Percentiles rank a stretch among this genome's conserved stretches.
phyloP scores from a whole-genome alignment of 2,888 invertebrate species.

The Phasia obesa region DNA sequence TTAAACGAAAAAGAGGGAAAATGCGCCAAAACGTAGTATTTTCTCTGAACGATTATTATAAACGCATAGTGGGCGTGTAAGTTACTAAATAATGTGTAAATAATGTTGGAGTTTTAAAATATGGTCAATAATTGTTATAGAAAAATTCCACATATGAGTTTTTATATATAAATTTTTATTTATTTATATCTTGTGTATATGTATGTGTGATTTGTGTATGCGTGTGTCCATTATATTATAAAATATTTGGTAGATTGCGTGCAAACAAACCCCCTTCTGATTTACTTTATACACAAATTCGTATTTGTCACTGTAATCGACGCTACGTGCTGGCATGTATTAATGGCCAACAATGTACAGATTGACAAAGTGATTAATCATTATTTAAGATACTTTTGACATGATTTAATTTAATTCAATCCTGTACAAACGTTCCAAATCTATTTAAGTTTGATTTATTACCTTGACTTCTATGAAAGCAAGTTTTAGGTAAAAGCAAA shows the following conservation, averaged over 20 bases:
- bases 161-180: too few species aligned
- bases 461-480: neutral
- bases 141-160: too few species aligned
- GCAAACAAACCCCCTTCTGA: neutral
- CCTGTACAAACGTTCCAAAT: constrained; percentile 59
- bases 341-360: constrained; percentile 71
- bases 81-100: too few species aligned
- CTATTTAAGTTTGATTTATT: constrained; percentile 65
- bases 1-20: too few species aligned
- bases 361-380: constrained; percentile 73
- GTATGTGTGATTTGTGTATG: neutral
- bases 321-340: constrained; percentile 70
- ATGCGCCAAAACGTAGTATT: too few species aligned
- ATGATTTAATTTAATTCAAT: constrained; percentile 66
- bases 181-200: neutral
- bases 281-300: neutral
- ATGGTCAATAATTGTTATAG: too few species aligned
- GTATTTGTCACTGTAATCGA: constrained; percentile 58
- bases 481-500: neutral
- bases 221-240: neutral
- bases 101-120: too few species aligned
- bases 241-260: neutral
- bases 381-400: constrained; percentile 69
- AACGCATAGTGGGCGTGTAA: too few species aligned
- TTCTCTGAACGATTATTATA: too few species aligned